Percentiles rank a stretch among this genome's conserved stretches.
phyloP scores from a whole-genome alignment of 2,113 vertebrate genomes.

The Cottus gobio region DNA sequence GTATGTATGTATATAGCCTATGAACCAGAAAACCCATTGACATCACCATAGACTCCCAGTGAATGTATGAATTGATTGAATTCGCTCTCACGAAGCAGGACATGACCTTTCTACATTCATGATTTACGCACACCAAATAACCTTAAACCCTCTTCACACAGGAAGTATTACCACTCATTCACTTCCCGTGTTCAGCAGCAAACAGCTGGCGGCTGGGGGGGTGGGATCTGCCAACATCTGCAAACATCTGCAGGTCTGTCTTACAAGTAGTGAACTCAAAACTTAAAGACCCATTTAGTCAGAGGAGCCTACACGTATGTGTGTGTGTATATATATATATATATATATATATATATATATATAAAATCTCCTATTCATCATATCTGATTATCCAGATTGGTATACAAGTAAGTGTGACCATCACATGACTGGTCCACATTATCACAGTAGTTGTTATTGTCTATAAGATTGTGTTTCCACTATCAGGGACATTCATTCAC shows the following conservation, averaged over 20 bases:
- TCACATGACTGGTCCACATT: neutral
- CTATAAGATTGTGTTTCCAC: neutral
- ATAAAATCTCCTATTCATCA: too few relatives aligned
- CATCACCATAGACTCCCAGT: neutral
- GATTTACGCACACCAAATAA: conserved; percentile 22
- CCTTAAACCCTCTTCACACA: conserved; percentile 21
- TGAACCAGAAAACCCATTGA: too few relatives aligned
- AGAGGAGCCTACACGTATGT: neutral
- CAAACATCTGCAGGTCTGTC: conserved; percentile 26
- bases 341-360: neutral
- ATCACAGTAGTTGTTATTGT: neutral
- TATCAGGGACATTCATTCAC: neutral
- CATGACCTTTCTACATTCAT: neutral
- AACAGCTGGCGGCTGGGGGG: conserved; percentile 31
- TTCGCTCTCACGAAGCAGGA: conserved; percentile 16
- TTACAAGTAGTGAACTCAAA: conserved; percentile 2
- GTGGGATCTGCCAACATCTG: too few relatives aligned
- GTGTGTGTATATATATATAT: neutral
- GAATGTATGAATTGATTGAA: neutral
- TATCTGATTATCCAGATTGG: neutral
- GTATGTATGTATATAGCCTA: too few relatives aligned
- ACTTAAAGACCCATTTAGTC: conserved; percentile 14
- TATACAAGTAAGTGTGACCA: too few relatives aligned
- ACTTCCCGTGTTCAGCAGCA: conserved; percentile 35
- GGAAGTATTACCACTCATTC: conserved; percentile 31